Evolutionary conservation across 2,797 vertebrate genomes (phyloP), one percentile per base, ranked within the genome.

Genomic region (Holocentrus rufus): DNA sequence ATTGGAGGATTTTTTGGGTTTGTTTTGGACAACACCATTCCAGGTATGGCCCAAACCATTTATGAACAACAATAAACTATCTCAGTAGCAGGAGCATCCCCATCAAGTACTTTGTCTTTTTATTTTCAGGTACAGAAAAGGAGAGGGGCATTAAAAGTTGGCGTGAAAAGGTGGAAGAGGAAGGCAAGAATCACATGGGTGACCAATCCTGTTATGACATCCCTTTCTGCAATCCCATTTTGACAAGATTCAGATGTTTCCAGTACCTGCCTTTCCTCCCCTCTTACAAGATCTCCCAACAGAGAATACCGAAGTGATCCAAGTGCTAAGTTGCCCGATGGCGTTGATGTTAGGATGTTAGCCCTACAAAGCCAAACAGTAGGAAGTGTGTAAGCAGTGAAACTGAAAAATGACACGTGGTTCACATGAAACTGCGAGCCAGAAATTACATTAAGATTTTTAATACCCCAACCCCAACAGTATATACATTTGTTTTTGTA

Each of bases 201-300:
- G 90, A 93, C 54, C 55, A 72, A 34, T 91, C 85, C 3, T 94
- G 90, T 74, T 91, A 91, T 17, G 87, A 95, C 31, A 86, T 88
- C 10, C 90, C 92, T 3, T 89, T 88, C 78, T 92, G 92, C 81
- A 87, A 5, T 4, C 18, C 47, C 14, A 11, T 88, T 49, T 77
- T 94, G 13, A 88, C 87, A 53, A 81, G 72, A 56, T 88, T 74
- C 18, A 77, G 46, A 58, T 91, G 87, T 14, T 77, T 89, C 65
- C 86, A 85, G 72, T 90, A 92, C 66, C 74, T 95, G 46, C 94
- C 94, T 14, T 95, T 95, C 80, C 91, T 95, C 23, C 95, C 93
- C 0, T 86, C 92, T 15, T 88, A 91, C 42, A 85, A 87, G 52
- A 69, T 65, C 34, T 39, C 25, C 1, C 58, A 81, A n/a, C 60